Conservation (phyloP, 2,113 vertebrate species). For the Brevimyrus niger region DNA sequence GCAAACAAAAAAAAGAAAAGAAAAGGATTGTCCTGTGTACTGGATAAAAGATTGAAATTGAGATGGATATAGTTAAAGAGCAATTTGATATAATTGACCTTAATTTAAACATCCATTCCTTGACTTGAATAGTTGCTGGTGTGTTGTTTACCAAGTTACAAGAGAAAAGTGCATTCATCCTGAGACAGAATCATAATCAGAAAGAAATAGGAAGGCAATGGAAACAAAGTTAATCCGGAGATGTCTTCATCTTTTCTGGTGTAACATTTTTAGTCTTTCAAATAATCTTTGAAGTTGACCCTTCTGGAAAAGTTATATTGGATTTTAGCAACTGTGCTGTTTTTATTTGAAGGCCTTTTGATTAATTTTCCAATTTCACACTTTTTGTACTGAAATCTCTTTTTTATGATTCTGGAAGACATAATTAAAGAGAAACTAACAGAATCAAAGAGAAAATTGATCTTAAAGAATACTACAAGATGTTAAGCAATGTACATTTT, state of each 20-base stretch:
- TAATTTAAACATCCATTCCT: not conserved
- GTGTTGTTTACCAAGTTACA: not conserved
- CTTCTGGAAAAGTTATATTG: not conserved
- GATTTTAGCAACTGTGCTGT: conserved; percentile 1
- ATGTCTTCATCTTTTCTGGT: not conserved
- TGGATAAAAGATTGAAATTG: not conserved
- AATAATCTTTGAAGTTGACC: conserved; percentile 21
- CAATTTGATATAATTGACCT: not conserved
- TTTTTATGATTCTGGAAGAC: conserved; percentile 7
- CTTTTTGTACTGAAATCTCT: not conserved
- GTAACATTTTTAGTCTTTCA: not conserved
- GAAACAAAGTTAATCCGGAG: not conserved
- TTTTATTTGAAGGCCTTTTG: not conserved
- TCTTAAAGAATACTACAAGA: not conserved
- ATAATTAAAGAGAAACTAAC: conserved; percentile 2
- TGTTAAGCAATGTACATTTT: not conserved
- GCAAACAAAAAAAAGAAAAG: not conserved
- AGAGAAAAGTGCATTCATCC: not conserved
- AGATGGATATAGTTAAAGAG: not conserved
- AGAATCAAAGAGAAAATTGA: not conserved
- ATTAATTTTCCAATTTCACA: not conserved
- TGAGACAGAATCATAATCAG: not conserved
- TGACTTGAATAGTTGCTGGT: not conserved
- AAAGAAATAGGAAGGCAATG: not conserved
- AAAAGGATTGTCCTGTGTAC: not conserved